These are phyloP conservation scores for Gouania willdenowi DNA, from an alignment of 2,797 vertebrate genomes.

Conservation along the genomic window DNA sequence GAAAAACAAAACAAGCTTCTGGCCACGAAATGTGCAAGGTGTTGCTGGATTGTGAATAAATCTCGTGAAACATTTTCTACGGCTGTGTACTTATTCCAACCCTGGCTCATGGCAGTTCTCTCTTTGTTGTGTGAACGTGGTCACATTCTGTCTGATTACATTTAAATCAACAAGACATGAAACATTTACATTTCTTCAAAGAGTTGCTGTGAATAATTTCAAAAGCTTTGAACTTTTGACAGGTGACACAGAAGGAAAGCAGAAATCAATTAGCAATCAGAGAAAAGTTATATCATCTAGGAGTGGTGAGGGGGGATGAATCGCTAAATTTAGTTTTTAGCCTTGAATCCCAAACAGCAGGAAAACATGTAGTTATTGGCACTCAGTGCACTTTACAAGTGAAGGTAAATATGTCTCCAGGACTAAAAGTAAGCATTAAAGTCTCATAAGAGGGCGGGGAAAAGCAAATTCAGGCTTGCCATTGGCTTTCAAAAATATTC, in stretches of 20 bases:
- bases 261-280: no score
- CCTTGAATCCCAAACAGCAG: no score
- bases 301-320: no score
- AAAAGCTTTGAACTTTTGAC: slow-evolving; percentile 75
- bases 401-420: no score
- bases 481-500: no score
- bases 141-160: slow-evolving; percentile 65
- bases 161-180: slow-evolving; percentile 64
- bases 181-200: slow-evolving; percentile 73
- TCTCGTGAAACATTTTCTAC: slow-evolving; percentile 29
- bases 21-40: slow-evolving; percentile 29
- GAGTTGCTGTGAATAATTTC: slow-evolving; percentile 60
- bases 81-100: slow-evolving; percentile 34
- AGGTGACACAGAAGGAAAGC: slow-evolving; percentile 64
- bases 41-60: slow-evolving; percentile 50
- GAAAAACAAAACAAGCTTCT: slow-evolving; percentile 9
- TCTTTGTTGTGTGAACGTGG: slow-evolving; percentile 63
- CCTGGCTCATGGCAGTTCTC: slow-evolving; percentile 31
- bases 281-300: no score
- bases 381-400: no score
- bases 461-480: no score
- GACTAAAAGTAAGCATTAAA: no score
- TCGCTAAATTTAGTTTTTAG: no score
- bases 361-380: no score
- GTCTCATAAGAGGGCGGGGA: no score